Conservation (phyloP, 2,113 vertebrate genomes). For the Stegostoma tigrinum region DNA sequence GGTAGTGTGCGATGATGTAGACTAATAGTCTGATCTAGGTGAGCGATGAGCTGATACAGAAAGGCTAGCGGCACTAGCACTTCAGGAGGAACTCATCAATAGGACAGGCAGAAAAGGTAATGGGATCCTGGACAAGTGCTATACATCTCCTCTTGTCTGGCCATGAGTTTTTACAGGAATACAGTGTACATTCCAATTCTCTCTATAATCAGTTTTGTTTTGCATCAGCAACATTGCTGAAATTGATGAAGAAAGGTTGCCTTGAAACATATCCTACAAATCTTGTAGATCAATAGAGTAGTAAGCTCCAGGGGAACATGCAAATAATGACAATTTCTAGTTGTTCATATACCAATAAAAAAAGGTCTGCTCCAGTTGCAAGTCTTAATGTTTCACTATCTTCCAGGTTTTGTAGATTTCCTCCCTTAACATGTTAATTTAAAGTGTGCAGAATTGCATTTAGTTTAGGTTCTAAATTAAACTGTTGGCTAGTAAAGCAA, state of each 20-base stretch:
- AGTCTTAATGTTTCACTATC: not conserved
- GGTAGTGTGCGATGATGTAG: slow-evolving; percentile 10
- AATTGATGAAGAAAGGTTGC: slow-evolving; percentile 18
- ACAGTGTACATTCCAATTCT: slow-evolving; percentile 28
- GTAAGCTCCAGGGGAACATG: not conserved
- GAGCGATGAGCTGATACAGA: slow-evolving; percentile 33
- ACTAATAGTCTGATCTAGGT: slow-evolving; percentile 24
- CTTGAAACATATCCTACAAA: not conserved
- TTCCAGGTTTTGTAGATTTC: not conserved
- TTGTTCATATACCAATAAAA: slow-evolving; percentile 2
- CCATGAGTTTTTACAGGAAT: not conserved
- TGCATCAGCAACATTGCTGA: slow-evolving; percentile 28
- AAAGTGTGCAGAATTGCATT: not conserved
- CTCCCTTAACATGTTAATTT: not conserved
- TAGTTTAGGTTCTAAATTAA: not conserved
- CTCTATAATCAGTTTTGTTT: slow-evolving; percentile 31
- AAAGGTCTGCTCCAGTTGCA: not conserved
- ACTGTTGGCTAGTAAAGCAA: not conserved
- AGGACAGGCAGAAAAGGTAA: slow-evolving; percentile 37
- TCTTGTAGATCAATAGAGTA: not conserved
- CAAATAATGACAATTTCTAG: not conserved
- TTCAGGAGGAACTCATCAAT: slow-evolving; percentile 33
- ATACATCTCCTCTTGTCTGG: slow-evolving; percentile 38
- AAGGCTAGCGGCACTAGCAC: slow-evolving; percentile 22
- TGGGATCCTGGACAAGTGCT: slow-evolving; percentile 28